phyloP scores from a whole-genome alignment of 2,113 vertebrate genomes.

The Pantherophis guttatus region DNA sequence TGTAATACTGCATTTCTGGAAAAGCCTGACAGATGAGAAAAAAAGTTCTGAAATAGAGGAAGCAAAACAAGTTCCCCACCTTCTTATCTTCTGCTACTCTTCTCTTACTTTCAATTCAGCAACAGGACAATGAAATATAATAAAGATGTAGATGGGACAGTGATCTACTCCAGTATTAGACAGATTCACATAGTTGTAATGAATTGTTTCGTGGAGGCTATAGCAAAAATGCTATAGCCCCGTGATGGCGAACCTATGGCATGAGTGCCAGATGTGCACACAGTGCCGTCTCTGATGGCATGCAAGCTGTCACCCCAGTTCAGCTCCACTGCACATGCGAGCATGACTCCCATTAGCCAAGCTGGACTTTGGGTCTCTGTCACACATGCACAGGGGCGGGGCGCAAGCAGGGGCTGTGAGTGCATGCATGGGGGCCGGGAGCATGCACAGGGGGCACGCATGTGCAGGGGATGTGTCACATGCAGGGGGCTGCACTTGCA shows the following conservation, averaged over 20 bases:
- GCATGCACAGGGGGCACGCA: no score
- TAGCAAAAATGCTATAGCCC: not conserved
- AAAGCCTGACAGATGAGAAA: not conserved
- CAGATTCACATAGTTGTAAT: not conserved
- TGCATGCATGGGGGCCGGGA: no score
- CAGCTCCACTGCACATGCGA: fast-evolving
- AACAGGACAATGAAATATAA: not conserved
- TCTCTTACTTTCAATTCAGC: not conserved
- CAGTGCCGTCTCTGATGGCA: no score
- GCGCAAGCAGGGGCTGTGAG: no score
- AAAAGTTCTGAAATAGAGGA: not conserved
- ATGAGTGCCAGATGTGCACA: no score
- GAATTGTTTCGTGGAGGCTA: not conserved
- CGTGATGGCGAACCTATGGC: no score
- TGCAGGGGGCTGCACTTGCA: no score
- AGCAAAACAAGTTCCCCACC: not conserved
- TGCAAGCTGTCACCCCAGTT: no score
- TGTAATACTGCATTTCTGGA: not conserved
- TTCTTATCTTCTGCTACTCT: not conserved
- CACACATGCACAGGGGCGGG: no score
- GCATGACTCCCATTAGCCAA: no score
- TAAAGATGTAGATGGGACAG: not conserved
- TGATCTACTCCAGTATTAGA: not conserved
- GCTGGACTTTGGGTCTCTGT: no score
- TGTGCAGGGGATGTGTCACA: no score